Evolutionary conservation across 2,797 vertebrate species (phyloP), one percentile per base, ranked within the genome.

Genomic region (Lemur catta): DNA sequence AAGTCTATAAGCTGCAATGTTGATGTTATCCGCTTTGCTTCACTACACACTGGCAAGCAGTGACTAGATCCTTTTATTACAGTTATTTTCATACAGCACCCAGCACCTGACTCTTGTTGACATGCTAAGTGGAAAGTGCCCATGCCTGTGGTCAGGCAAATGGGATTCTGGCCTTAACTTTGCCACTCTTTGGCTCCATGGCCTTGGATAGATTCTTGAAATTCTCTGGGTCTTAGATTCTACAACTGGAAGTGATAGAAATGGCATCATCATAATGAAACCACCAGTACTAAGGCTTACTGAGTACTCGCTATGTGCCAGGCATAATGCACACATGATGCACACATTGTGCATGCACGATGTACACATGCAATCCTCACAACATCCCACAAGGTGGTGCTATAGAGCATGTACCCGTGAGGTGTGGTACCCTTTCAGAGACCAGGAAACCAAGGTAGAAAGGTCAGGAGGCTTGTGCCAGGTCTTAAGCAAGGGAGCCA

Each of bases 141-240:
- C 8, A 26, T 7, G 50, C 52, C 55, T 61, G 1, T 20, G 26
- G 43, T 69, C 22, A 71, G 24, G 46, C 61, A 50, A 81, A 80
- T 9, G 50, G 50, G 78, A 61, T 9, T 10, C 69, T 9, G 41
- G 46, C 4, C 50, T 91, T 89, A 43, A 81, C 72, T 48, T 69
- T 59, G 35, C 55, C 33, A n/a, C 38, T 43, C 38, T 71, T 93
- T 26, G 52, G 28, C n/a, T 95, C 24, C 4, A 38, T 10, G n/a
- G 55, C 33, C 43, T 93, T 84, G 57, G 61, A 26, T 33, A 69
- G 48, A 55, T 41, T 84, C 55, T 84, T 35, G 6, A 11, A 76
- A 46, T 79, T 80, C 84, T 71, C 63, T 65, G 41, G 63, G 69
- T 90, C 79, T 92, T 89, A 46, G 63, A 84, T 95, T 69, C 76